phyloP scores from a whole-genome alignment of 2,888 invertebrate species.

The Cataglyphis livida region DNA sequence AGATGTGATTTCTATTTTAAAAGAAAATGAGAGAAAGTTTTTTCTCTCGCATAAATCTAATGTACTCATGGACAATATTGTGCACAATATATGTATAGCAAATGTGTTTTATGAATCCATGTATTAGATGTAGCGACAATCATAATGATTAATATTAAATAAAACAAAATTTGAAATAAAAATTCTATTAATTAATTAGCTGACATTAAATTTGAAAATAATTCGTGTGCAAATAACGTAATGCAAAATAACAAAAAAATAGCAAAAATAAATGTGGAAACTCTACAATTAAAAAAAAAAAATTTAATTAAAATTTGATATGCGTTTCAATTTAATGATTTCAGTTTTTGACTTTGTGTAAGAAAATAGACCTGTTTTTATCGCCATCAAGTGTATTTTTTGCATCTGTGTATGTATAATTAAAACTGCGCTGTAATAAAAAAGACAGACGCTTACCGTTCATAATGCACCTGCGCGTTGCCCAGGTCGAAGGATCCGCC shows the following conservation, averaged over 20 bases:
- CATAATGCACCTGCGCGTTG: constrained; percentile 95
- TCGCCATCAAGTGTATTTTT: neutral
- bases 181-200: neutral
- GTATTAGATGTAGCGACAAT: neutral
- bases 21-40: neutral
- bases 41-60: constrained; percentile 16
- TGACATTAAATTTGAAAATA: neutral
- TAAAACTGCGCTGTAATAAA: constrained; percentile 48
- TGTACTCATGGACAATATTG: neutral
- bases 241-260: neutral
- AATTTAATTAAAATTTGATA: neutral
- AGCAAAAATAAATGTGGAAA: neutral
- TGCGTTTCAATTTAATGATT: neutral
- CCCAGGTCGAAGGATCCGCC: constrained; percentile 90
- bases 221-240: neutral
- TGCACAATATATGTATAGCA: constrained; percentile 1
- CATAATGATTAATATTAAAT: constrained; percentile 4
- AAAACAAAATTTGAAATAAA: neutral
- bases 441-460: constrained; percentile 87
- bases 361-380: neutral
- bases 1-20: neutral
- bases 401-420: constrained; percentile 19
- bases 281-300: neutral
- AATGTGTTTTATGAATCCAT: constrained; percentile 12
- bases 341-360: neutral